Percentiles rank a stretch among this genome's conserved stretches.
phyloP scores from a whole-genome alignment of 92 coral and sea anemone genomes.

The Phenganax stokvisi region DNA sequence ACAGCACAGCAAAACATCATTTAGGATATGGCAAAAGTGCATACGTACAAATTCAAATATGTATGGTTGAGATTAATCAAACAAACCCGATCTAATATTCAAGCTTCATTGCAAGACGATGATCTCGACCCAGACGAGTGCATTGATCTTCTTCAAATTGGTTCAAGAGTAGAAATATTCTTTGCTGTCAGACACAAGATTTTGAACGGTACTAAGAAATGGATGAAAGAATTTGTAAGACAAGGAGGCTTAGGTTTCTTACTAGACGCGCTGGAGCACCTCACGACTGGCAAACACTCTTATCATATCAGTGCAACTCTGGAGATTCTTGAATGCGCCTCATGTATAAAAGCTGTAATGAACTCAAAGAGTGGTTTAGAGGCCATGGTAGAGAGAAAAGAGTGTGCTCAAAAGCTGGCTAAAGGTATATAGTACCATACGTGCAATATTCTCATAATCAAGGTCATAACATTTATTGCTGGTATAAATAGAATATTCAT shows the following conservation, averaged over 20 bases:
- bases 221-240: conserved; percentile 75
- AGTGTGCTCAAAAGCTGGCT: conserved; percentile 64
- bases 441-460: not conserved
- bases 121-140: conserved; percentile 76
- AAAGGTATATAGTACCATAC: conserved; percentile 50
- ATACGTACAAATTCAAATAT: conserved; percentile 35
- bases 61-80: conserved; percentile 28
- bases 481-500: not conserved
- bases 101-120: conserved; percentile 20
- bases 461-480: not conserved
- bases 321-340: conserved; percentile 76
- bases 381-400: conserved; percentile 62
- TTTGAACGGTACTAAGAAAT: conserved; percentile 55
- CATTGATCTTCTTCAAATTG: conserved; percentile 65
- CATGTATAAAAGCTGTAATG: conserved; percentile 88
- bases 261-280: conserved; percentile 77
- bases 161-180: conserved; percentile 49
- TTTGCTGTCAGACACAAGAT: conserved; percentile 32
- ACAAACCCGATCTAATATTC: not conserved
- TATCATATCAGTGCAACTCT: conserved; percentile 66
- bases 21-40: conserved; percentile 16
- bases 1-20: not conserved
- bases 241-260: conserved; percentile 68
- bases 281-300: conserved; percentile 55
- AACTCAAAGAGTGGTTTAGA: conserved; percentile 72